Base-by-base conservation (phyloP, 2,113 vertebrate species). In the Limnothrissa miodon region DNA sequence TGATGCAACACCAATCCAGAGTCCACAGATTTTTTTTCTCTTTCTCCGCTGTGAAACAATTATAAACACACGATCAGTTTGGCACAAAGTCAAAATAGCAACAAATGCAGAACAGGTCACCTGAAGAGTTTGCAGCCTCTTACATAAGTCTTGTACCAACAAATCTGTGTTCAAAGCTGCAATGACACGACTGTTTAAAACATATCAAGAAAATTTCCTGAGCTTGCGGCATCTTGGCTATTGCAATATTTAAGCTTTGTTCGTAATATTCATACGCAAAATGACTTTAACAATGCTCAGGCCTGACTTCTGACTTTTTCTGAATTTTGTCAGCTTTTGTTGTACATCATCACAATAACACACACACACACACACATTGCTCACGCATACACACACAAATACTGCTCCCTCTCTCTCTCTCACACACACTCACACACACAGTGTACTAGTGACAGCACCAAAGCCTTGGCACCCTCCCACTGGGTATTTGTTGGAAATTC, bases 401-500 rank as follows among this genome's bases (percentile, higher is more conserved):
- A 23, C 48, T n/a, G n/a, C n/a, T n/a, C n/a, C n/a, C n/a, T n/a
- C n/a, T 5, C 48, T 5, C 48, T 2, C 48, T 2, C 48, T 5
- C 48, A 53, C 48, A 53, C 48, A 56, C 53, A 56, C 53, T 23
- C 59, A 66, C 59, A 66, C 66, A 74, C 29, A 74, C 48, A 4
- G n/a, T 3, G 45, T 9, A 33, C 46, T n/a, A 39, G 80, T 42
- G 39, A 66, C 9, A 62, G 80, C n/a, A 39, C 15, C 46, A 81
- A 56, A 66, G 53, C 39, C 51, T 39, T n/a, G 42, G 80, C 66
- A 33, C 66, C 66, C 66, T 74, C 29, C 66, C 66, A 36, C 66
- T 74, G 66, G 66, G 66, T 74, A 74, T 74, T 74, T 74, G 29
- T 74, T 33, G 66, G 66, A 74, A 74, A 74, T 74, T 74, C 66